Conservation (phyloP, 2,888 invertebrate genomes). For the Tetramorium bicarinatum region DNA sequence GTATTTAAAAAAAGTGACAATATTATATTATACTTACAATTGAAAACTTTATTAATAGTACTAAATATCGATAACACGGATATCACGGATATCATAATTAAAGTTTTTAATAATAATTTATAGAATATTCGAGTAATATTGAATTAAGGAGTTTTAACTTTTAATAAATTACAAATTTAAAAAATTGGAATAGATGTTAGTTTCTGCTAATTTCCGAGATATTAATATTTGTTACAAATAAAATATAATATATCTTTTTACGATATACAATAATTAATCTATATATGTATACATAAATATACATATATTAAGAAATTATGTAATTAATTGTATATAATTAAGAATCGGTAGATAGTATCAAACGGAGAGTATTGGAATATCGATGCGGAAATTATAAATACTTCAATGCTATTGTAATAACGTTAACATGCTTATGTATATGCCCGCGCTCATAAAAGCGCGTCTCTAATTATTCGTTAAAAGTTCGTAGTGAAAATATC, state of each 20-base stretch:
- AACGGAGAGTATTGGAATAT: constrained; percentile 1
- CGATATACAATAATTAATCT: neutral
- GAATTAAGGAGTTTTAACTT: neutral
- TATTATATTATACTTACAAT: neutral
- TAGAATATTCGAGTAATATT: neutral
- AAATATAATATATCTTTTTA: neutral
- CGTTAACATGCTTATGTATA: neutral
- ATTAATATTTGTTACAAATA: neutral
- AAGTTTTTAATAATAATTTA: neutral
- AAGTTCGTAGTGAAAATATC: constrained; percentile 35
- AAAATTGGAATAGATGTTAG: neutral
- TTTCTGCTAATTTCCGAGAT: neutral
- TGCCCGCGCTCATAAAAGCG: constrained; percentile 14
- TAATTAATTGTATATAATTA: neutral
- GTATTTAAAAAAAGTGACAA: neutral
- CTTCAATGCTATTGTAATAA: constrained; percentile 8
- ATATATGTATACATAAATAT: neutral
- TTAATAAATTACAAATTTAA: neutral
- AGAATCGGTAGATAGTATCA: constrained; percentile 13
- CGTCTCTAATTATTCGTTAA: constrained; percentile 45
- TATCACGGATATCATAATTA: neutral
- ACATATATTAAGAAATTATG: neutral
- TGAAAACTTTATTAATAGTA: neutral
- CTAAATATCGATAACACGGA: neutral
- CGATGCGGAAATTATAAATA: constrained; percentile 38